phyloP scores from a whole-genome alignment of 1,140 invertebrate genomes.

The Odontomachus brunneus region DNA sequence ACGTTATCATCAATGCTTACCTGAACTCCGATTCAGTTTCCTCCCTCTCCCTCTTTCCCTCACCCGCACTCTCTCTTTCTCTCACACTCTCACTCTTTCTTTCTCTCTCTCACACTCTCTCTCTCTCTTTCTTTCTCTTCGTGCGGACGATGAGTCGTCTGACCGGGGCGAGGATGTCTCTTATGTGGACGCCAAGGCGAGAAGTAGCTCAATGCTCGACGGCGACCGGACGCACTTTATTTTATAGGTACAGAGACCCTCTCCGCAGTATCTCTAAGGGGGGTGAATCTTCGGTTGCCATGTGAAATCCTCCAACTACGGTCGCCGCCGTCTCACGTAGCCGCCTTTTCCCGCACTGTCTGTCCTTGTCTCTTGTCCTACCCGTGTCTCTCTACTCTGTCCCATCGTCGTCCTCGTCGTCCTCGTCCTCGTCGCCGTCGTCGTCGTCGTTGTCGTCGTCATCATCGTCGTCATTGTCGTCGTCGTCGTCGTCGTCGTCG shows the following conservation, averaged over 20 bases:
- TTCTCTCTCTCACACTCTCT: no score
- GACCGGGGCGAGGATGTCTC: slow-evolving; percentile 31
- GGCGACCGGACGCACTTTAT: slow-evolving; percentile 65
- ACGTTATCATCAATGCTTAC: slow-evolving; percentile 17
- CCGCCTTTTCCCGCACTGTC: slow-evolving; percentile 26
- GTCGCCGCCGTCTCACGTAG: slow-evolving; percentile 23
- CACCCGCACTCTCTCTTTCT: no score
- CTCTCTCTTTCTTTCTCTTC: not conserved
- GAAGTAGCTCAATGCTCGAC: slow-evolving; percentile 69
- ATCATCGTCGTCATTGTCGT: slow-evolving; percentile 52
- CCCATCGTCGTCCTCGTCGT: not conserved
- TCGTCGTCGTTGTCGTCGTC: not conserved
- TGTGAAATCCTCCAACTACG: slow-evolving; percentile 44
- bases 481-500: slow-evolving; percentile 12
- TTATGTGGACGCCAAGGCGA: slow-evolving; percentile 30
- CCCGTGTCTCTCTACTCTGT: slow-evolving; percentile 10
- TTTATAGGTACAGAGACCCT: slow-evolving; percentile 76
- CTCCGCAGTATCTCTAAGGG: slow-evolving; percentile 42
- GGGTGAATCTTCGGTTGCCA: slow-evolving; percentile 75
- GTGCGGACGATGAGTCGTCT: not conserved
- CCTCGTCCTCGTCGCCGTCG: slow-evolving; percentile 51
- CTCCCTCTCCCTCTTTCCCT: no score
- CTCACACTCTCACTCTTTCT: no score
- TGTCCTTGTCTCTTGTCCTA: slow-evolving; percentile 58
- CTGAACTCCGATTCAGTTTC: not conserved